These are phyloP conservation scores for Cheilosia soror DNA, from an alignment of 2,888 invertebrate species.

Conservation along the genomic window DNA sequence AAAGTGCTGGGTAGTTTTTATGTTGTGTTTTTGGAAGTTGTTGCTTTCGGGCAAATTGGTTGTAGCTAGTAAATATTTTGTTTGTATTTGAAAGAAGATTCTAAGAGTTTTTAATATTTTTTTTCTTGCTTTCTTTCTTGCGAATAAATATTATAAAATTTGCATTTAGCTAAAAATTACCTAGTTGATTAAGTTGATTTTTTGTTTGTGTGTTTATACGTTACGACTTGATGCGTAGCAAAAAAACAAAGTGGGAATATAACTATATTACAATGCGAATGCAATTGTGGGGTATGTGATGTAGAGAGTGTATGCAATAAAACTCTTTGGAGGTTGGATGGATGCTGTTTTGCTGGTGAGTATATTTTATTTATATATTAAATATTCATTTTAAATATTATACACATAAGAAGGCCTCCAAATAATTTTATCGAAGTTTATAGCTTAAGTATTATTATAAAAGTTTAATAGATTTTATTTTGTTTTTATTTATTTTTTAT, in stretches of 20 bases:
- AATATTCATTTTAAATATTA: conserved; percentile 20
- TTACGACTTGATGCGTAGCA: conserved; percentile 10
- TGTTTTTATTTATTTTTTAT: background rate
- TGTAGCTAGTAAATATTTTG: conserved; percentile 20
- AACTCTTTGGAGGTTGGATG: conserved; percentile 52
- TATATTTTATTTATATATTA: conserved; percentile 20
- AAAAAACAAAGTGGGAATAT: conserved; percentile 31
- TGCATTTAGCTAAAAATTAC: conserved; percentile 50
- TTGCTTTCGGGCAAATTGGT: conserved; percentile 39
- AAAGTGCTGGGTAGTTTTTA: conserved; percentile 50
- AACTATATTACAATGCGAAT: conserved; percentile 48
- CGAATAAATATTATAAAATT: conserved; percentile 44
- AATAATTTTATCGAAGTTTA: conserved; percentile 65
- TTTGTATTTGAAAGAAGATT: conserved; percentile 16
- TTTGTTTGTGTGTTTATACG: conserved; percentile 4
- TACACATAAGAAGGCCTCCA: conserved; percentile 65
- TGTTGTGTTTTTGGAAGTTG: conserved; percentile 21
- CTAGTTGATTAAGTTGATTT: conserved; percentile 12
- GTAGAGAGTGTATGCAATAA: conserved; percentile 35
- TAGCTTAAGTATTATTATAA: conserved; percentile 55
- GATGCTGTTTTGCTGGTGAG: conserved; percentile 42
- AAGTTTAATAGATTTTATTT: conserved; percentile 43
- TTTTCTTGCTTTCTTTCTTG: conserved; percentile 2
- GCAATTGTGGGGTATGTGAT: conserved; percentile 15
- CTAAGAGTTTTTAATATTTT: background rate